phyloP scores from a whole-genome alignment of 2,888 invertebrate genomes.

The Thera britannica region DNA sequence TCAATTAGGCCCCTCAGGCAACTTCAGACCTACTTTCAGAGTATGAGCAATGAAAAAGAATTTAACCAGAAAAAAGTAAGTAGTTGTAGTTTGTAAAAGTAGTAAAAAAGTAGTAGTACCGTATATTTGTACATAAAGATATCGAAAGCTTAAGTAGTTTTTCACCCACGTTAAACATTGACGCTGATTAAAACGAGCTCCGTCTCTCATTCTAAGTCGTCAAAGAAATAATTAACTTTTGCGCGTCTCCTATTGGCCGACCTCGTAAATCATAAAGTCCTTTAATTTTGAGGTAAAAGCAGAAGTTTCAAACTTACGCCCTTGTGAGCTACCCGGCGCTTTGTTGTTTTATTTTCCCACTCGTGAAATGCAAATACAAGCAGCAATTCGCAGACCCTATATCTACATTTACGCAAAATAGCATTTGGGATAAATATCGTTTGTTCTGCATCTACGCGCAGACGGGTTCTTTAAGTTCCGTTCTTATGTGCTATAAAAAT shows the following conservation, averaged over 20 bases:
- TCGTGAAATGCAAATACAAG: constrained; percentile 13
- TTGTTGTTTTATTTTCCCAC: constrained; percentile 2
- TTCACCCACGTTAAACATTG: neutral
- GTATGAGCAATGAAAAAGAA: too few species aligned
- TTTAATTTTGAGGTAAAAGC: constrained; percentile 6
- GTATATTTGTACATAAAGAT: neutral
- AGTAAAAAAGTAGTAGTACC: neutral
- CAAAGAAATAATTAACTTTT: constrained; percentile 5
- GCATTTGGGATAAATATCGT: constrained; percentile 17
- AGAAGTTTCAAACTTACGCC: constrained; percentile 1
- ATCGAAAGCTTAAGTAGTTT: neutral
- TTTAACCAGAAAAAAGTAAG: too few species aligned
- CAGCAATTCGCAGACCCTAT: constrained; percentile 10
- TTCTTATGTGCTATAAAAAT: constrained; percentile 40
- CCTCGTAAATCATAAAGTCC: constrained; percentile 6
- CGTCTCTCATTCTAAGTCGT: neutral
- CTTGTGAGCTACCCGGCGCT: neutral
- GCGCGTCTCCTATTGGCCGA: neutral
- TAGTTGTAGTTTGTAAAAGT: neutral
- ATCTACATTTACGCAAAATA: constrained; percentile 13
- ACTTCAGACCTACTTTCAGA: too few species aligned
- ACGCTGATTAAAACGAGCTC: neutral
- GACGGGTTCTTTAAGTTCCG: constrained; percentile 30
- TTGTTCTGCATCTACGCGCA: constrained; percentile 25
- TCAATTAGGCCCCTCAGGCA: too few species aligned